These are phyloP conservation scores for Schrankia costaestrigalis DNA, from an alignment of 2,888 invertebrate species.

Conservation along the genomic window DNA sequence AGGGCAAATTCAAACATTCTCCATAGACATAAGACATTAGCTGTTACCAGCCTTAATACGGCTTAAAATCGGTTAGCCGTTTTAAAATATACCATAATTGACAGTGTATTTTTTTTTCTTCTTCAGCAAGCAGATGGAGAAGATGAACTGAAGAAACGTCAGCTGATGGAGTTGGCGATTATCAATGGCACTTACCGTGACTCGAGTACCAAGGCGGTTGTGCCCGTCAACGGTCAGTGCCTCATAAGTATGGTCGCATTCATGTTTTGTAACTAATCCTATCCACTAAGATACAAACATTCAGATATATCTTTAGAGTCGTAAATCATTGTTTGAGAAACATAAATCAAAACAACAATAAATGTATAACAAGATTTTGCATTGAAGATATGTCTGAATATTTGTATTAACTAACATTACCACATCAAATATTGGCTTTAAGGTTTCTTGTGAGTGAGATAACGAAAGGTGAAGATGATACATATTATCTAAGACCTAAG, in stretches of 20 bases:
- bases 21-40: too few species aligned
- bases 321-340: background rate
- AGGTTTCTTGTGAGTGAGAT: slow-evolving; percentile 14
- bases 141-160: slow-evolving; percentile 99
- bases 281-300: slow-evolving; percentile 23
- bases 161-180: slow-evolving; percentile 99
- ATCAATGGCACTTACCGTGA: slow-evolving; percentile 99
- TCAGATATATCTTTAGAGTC: slow-evolving; percentile 3
- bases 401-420: slow-evolving; percentile 6
- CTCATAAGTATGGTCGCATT: slow-evolving; percentile 78
- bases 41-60: too few species aligned
- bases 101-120: slow-evolving; percentile 15
- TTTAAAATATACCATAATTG: too few species aligned
- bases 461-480: slow-evolving; percentile 10
- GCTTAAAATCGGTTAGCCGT: too few species aligned
- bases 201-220: slow-evolving; percentile 92
- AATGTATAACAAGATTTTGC: background rate
- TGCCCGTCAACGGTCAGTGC: slow-evolving; percentile 88
- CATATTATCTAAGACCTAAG: slow-evolving; percentile 5
- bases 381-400: slow-evolving; percentile 5
- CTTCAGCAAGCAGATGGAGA: slow-evolving; percentile 98
- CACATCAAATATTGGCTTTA: slow-evolving; percentile 15
- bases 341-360: background rate
- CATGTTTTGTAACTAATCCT: slow-evolving; percentile 75
- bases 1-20: too few species aligned